Evolutionary conservation across 23 tunicate species (phyloP).

Genomic region (Diplosoma virens): DNA sequence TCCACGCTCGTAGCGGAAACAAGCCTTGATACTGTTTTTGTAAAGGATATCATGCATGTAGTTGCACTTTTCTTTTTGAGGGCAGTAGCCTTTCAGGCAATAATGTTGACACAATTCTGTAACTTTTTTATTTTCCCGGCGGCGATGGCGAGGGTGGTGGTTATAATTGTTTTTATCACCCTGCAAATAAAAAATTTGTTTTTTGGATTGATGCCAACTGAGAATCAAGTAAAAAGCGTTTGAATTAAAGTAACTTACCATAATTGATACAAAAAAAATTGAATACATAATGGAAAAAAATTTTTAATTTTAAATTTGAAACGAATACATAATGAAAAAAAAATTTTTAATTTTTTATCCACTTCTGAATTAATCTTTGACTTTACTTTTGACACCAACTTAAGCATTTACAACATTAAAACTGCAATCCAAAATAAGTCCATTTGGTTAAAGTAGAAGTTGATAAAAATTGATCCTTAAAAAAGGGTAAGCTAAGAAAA

Average conservation of each 20-base stretch:
- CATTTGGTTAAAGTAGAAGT: too few relatives aligned
- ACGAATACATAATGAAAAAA: background rate
- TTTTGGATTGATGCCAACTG: background rate
- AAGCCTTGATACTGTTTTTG: too few relatives aligned
- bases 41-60: constrained; percentile 97
- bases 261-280: background rate
- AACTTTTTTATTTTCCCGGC: constrained; percentile 27
- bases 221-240: background rate
- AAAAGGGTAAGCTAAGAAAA: too few relatives aligned
- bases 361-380: too few relatives aligned
- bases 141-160: constrained; percentile 12
- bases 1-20: too few relatives aligned
- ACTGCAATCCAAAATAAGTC: too few relatives aligned
- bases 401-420: too few relatives aligned
- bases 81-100: constrained; percentile 58
- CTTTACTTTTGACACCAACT: too few relatives aligned
- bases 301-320: too few relatives aligned
- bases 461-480: too few relatives aligned
- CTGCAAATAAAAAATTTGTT: constrained; percentile 4
- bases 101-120: constrained; percentile 71
- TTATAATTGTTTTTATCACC: constrained; percentile 47
- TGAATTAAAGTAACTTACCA: background rate
- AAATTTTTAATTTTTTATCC: too few relatives aligned
- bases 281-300: background rate
- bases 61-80: constrained; percentile 65